Percentiles rank a stretch among this genome's conserved stretches.
Conservation (phyloP, 2,797 vertebrate genomes). For the Peromyscus melanophrys region DNA sequence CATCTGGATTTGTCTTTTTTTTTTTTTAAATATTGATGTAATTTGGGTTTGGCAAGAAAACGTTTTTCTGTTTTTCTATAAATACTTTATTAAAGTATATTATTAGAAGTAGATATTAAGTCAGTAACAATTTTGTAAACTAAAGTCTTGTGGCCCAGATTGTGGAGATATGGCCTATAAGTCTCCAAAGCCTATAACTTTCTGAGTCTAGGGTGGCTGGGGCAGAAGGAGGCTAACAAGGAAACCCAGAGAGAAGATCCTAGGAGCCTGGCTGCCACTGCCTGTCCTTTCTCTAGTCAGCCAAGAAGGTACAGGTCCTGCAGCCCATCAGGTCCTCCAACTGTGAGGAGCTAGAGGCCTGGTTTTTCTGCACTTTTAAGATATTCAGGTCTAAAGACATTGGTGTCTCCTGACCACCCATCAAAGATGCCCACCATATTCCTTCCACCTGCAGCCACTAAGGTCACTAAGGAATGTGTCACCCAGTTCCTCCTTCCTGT, state of each 20-base stretch:
- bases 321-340: neutral
- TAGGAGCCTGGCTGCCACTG: neutral
- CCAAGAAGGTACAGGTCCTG: neutral
- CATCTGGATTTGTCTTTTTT: neutral
- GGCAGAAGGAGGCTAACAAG: neutral
- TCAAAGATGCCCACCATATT: neutral
- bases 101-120: neutral
- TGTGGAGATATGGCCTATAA: neutral
- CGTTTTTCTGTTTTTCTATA: conserved; percentile 49
- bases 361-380: conserved; percentile 2
- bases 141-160: neutral
- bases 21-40: neutral
- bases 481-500: rapidly evolving
- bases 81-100: conserved; percentile 15
- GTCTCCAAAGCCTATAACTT: neutral
- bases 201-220: neutral
- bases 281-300: no score
- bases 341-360: neutral
- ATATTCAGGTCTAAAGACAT: neutral
- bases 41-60: conserved; percentile 48
- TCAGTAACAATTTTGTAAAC: conserved; percentile 1
- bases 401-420: neutral
- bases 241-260: neutral
- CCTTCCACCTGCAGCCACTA: neutral
- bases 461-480: neutral